phyloP scores from a whole-genome alignment of 2,797 vertebrate species.

The Rhabdophis nuchalis region DNA sequence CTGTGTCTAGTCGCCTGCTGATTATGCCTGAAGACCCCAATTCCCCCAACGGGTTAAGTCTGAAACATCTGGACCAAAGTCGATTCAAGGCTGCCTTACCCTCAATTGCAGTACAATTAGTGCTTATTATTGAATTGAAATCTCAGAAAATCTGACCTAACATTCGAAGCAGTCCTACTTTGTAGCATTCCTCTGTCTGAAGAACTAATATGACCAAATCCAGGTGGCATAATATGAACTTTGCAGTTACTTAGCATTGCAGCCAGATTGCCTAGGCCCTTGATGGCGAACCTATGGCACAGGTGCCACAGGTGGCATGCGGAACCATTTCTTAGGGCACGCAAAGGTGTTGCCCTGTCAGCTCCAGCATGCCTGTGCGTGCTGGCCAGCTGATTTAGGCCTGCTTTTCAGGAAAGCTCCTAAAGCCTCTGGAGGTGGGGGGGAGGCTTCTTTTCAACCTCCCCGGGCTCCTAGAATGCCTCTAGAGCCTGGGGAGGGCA shows the following conservation, averaged over 20 bases:
- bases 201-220: not conserved
- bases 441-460: no score
- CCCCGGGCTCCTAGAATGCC: no score
- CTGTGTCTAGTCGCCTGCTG: not conserved
- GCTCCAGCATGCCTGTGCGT: no score
- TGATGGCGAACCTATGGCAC: no score
- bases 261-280: not conserved
- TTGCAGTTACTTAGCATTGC: not conserved
- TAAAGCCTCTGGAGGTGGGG: no score
- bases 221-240: not conserved
- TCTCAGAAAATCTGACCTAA: not conserved
- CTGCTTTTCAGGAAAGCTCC: no score
- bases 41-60: not conserved
- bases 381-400: no score
- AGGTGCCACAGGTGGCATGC: no score
- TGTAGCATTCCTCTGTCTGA: not conserved
- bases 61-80: not conserved
- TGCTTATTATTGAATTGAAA: not conserved
- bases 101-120: not conserved
- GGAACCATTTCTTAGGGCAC: no score
- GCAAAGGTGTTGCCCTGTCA: no score
- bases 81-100: not conserved
- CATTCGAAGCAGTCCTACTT: no score
- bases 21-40: not conserved
- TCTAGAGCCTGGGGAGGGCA: no score